Base-by-base conservation (phyloP, 2,797 vertebrate genomes). In the Glossophaga mutica region DNA sequence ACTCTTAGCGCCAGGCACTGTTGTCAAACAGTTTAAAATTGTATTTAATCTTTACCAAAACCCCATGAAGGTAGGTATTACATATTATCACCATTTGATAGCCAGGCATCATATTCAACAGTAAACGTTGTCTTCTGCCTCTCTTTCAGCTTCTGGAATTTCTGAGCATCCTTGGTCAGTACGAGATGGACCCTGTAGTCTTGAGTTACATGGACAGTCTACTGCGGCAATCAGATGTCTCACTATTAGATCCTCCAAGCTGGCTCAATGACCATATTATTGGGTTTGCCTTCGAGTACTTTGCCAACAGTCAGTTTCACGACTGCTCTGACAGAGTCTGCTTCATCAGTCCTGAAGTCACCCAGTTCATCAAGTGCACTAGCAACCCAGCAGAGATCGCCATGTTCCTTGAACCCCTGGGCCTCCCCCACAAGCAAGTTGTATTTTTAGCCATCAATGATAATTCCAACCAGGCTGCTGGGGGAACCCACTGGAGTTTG, bases 181-280 rank as follows among this genome's bases (percentile, higher is more conserved):
- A 0, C 95, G 98, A 97, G 97, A 99, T 99, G 99, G 99, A 99
- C 97, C 99, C 99, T 1, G 99, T 99, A 24, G 99, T 99, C 94
- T 98, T 99, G 98, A 99, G 99, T 98, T 99, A 99, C 98, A 99
- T 99, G 98, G 99, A 99, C 98, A 99, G 99, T 97, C 98, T 99
- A 91, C 97, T 99, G 95, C 98, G 99, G 82, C 98, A 98, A 82
- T 99, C 99, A 0, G 99, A 99, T 0, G 98, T 99, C 90, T 98
- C 98, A 9, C 98, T 99, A 32, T 98, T 99, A 96, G 99, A 99
- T 19, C 99, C 99, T 48, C 99, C 99, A 0, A 98, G 98, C 98
- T 99, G 99, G 99, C 99, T 99, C 83, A 99, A 99, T 1, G 99
- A 99, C 97, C 99, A 98, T 92, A 98, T 99, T 97, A 99, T 99